These are phyloP conservation scores for Prionace glauca DNA, from an alignment of 2,797 vertebrate species.

Conservation along the genomic window DNA sequence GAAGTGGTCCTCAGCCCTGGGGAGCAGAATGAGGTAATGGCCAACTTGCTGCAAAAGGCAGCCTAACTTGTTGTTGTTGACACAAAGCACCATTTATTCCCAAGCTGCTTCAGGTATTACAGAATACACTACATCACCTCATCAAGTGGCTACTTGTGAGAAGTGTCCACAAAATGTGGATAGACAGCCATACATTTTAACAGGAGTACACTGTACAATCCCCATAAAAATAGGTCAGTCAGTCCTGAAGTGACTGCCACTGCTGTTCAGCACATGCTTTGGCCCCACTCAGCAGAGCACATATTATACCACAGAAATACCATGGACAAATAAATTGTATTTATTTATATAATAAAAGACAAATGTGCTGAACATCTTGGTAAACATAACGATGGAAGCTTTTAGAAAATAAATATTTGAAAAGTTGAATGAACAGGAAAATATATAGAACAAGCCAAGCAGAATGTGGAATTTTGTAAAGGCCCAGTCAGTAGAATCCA, in stretches of 20 bases:
- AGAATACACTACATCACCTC: constrained; percentile 20
- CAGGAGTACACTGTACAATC: neutral
- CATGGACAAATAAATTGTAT: neutral
- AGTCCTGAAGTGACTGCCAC: neutral
- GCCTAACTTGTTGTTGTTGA: neutral
- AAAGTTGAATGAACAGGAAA: neutral
- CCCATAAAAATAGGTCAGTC: neutral
- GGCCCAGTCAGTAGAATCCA: neutral
- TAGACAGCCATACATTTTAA: neutral
- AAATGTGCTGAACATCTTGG: neutral
- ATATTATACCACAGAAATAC: neutral
- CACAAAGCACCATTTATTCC: constrained; percentile 9
- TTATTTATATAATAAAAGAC: neutral
- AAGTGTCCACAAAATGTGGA: neutral
- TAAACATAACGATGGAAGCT: neutral
- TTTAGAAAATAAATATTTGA: neutral
- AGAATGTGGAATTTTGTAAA: neutral
- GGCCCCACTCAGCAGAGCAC: neutral
- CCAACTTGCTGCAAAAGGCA: constrained; percentile 19
- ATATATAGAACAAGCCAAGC: neutral
- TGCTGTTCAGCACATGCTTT: neutral
- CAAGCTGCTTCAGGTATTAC: constrained; percentile 6
- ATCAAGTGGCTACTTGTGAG: constrained; percentile 15
- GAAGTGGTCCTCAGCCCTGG: neutral
- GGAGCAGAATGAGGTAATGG: neutral